phyloP scores from a whole-genome alignment of 2,113 vertebrate species.

The Phyllostomus discolor region DNA sequence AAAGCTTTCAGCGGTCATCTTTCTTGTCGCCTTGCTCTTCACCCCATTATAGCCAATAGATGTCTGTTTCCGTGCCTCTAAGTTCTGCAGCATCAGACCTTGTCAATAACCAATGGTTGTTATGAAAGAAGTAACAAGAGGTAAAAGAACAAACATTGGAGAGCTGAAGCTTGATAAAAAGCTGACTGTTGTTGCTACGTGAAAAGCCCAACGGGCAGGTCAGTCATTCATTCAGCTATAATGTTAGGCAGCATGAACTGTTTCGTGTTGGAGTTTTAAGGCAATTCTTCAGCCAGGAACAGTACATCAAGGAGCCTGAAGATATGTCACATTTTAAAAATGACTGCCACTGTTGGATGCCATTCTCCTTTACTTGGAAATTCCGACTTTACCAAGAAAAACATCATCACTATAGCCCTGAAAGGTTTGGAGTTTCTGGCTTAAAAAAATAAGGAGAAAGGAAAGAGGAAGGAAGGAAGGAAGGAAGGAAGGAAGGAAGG shows the following conservation, averaged over 20 bases:
- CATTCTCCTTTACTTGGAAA: background rate
- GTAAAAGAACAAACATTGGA: background rate
- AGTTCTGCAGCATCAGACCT: background rate
- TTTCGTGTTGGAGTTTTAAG: background rate
- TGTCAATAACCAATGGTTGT: background rate
- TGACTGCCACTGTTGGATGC: background rate
- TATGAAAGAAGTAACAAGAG: background rate
- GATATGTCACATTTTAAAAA: background rate
- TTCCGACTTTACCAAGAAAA: background rate
- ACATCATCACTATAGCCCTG: background rate
- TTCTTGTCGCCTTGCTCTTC: background rate
- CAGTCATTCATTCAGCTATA: conserved; percentile 2
- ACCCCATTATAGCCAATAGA: background rate
- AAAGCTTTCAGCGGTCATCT: background rate
- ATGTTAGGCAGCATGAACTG: background rate
- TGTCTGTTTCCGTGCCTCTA: background rate
- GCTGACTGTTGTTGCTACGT: background rate
- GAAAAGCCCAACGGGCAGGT: background rate
- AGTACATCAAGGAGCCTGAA: background rate
- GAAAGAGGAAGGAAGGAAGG: rapidly evolving
- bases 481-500: rapidly evolving
- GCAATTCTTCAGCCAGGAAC: background rate
- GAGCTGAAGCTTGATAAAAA: background rate
- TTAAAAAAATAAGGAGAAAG: background rate
- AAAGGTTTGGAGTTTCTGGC: background rate